Base-by-base conservation (phyloP, 2,113 vertebrate genomes). In the Tautogolabrus adspersus region DNA sequence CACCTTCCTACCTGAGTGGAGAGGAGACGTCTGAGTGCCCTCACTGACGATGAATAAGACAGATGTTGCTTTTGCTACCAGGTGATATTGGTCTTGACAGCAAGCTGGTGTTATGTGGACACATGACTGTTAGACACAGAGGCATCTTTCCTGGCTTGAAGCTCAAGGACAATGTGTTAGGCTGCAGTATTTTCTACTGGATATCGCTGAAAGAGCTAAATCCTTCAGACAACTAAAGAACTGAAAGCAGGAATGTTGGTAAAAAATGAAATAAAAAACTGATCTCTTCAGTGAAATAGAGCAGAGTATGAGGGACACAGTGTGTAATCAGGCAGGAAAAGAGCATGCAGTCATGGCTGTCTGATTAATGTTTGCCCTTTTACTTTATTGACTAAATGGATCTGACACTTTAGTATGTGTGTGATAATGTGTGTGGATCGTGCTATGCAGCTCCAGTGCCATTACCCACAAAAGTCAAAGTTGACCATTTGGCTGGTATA, bases 331-430 rank as follows among this genome's bases (percentile, higher is more conserved):
- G 74, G 47, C 47, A 37, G 66, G 84, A 90, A 91, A 85, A 90
- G 87, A 90, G 84, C 87, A 89, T 30, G 65, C 67, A 61, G 83
- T 66, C 80, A 65, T 57, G 63, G 75, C 79, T 84, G 82, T 88
- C 84, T 77, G 82, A 85, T 86, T 84, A 86, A 90, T 59, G 62
- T 68, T 55, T 85, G 83, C 64, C 87, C 86, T 91, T 93, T 89
- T 18, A 62, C 47, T 81, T 85, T 82, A 79, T 71, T 84, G 89
- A 83, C 78, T 58, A 86, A 89, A 86, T 44, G 66, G 77, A 87
- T 83, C 57, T 34, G 83, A 84, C 72, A 30, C 58, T 54, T 13
- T 12, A 47, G 61, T 54, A 26, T 38, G 63, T 56, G 66, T 77
- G 55, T 26, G 42, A 63, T 52, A 37, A 64, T 54, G 12, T 8